Percentiles rank a stretch among this genome's conserved stretches.
phyloP scores from a whole-genome alignment of 1,140 invertebrate genomes.

The Ips typographus region DNA sequence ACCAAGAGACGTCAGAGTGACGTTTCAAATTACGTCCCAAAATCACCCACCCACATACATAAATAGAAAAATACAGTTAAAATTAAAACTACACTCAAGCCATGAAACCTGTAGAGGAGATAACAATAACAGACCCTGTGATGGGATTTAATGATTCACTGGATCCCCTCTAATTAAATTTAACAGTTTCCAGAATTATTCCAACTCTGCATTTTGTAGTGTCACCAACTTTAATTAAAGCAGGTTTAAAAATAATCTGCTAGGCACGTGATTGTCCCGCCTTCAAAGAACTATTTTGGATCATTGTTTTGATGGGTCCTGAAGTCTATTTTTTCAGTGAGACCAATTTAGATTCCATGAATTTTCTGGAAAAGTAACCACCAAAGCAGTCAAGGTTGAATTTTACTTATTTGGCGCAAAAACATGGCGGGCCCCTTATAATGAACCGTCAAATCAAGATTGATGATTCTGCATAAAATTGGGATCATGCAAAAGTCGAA shows the following conservation, averaged over 20 bases:
- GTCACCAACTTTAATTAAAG: slow-evolving; percentile 6
- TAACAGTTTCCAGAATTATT: too few relatives aligned
- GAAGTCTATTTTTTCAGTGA: neutral
- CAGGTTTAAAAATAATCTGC: slow-evolving; percentile 14
- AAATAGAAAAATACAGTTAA: too few relatives aligned
- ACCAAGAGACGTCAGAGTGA: too few relatives aligned
- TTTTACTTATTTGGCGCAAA: neutral
- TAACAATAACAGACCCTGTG: too few relatives aligned
- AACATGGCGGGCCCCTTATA: slow-evolving; percentile 4
- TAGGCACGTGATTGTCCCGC: slow-evolving; percentile 14
- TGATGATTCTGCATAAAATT: slow-evolving; percentile 16
- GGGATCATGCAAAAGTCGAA: slow-evolving; percentile 1
- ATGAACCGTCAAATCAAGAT: slow-evolving; percentile 18
- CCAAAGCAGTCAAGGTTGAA: too few relatives aligned
- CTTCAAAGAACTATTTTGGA: slow-evolving; percentile 11
- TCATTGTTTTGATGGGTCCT: slow-evolving; percentile 11
- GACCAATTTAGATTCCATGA: slow-evolving; percentile 8
- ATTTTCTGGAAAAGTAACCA: neutral
- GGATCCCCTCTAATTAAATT: too few relatives aligned
- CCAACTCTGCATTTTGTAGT: neutral
- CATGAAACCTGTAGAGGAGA: too few relatives aligned
- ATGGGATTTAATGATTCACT: too few relatives aligned
- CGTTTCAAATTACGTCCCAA: too few relatives aligned
- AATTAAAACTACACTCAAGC: too few relatives aligned
- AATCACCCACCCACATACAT: too few relatives aligned